Evolutionary conservation across 2,797 vertebrate genomes (phyloP).

Genomic region (Luscinia megarhynchos): DNA sequence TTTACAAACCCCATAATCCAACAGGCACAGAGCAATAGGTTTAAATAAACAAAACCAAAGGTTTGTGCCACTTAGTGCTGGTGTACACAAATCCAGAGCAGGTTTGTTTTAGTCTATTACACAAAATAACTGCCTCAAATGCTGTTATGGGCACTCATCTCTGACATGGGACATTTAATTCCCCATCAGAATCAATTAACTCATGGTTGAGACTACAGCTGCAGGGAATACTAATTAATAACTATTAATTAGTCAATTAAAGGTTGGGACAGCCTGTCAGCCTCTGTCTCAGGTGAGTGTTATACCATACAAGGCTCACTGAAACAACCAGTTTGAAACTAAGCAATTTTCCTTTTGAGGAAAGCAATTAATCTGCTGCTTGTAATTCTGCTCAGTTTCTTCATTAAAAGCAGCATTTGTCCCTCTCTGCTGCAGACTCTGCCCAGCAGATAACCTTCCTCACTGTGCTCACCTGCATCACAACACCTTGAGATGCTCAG

Average conservation of each 20-base stretch:
- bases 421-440: neutral
- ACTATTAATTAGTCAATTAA: constrained; percentile 71
- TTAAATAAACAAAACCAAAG: constrained; percentile 33
- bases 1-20: constrained; percentile 7
- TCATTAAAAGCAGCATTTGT: neutral
- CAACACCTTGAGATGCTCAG: neutral
- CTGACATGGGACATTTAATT: constrained; percentile 70
- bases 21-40: constrained; percentile 16
- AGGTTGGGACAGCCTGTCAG: constrained; percentile 68
- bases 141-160: constrained; percentile 67
- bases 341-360: constrained; percentile 56
- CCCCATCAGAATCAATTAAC: constrained; percentile 68
- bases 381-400: constrained; percentile 48
- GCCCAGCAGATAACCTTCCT: constrained; percentile 38
- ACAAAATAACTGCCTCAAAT: constrained; percentile 58
- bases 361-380: constrained; percentile 64
- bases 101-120: constrained; percentile 62
- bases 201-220: constrained; percentile 63
- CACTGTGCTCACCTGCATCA: constrained; percentile 6
- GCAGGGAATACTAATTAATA: constrained; percentile 72
- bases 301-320: constrained; percentile 47
- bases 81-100: neutral
- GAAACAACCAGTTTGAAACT: constrained; percentile 55
- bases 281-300: constrained; percentile 68
- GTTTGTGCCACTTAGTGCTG: neutral